These are phyloP conservation scores for Yponomeuta cagnagella DNA, from an alignment of 2,888 invertebrate genomes.

Conservation along the genomic window DNA sequence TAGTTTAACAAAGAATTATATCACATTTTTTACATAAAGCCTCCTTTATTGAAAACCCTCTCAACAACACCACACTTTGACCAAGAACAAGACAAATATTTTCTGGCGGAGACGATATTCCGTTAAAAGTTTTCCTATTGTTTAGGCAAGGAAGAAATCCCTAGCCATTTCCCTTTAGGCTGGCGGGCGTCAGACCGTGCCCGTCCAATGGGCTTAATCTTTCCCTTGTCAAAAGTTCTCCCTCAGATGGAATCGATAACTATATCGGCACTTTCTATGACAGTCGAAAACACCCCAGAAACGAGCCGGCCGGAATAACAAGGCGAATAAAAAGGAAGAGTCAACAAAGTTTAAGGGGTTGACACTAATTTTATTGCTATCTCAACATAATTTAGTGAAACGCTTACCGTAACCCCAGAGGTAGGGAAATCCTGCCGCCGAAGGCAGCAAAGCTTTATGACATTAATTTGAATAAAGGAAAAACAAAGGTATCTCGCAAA, in stretches of 20 bases:
- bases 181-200: neutral
- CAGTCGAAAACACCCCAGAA: conserved; percentile 17
- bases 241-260: conserved; percentile 21
- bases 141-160: neutral
- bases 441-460: conserved; percentile 6
- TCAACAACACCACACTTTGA: too few relatives aligned
- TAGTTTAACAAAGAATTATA: conserved; percentile 74
- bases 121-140: conserved; percentile 9
- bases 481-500: neutral
- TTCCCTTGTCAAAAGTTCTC: conserved; percentile 23
- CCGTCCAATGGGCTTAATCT: conserved; percentile 16
- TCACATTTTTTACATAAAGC: conserved; percentile 66
- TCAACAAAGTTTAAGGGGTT: conserved; percentile 1
- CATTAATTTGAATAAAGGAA: conserved; percentile 4
- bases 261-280: conserved; percentile 15
- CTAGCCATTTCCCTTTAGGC: neutral
- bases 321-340: conserved; percentile 3
- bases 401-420: neutral
- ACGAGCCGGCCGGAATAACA: conserved; percentile 7
- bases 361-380: conserved; percentile 13
- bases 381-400: conserved; percentile 10
- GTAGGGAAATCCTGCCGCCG: neutral
- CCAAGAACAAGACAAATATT: neutral
- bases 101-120: neutral
- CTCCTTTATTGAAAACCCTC: conserved; percentile 38